A percentile compares a stretch with the other conserved stretches of the same genome.
Conservation (phyloP, 2,113 vertebrate genomes). For the Gobio gobio region DNA sequence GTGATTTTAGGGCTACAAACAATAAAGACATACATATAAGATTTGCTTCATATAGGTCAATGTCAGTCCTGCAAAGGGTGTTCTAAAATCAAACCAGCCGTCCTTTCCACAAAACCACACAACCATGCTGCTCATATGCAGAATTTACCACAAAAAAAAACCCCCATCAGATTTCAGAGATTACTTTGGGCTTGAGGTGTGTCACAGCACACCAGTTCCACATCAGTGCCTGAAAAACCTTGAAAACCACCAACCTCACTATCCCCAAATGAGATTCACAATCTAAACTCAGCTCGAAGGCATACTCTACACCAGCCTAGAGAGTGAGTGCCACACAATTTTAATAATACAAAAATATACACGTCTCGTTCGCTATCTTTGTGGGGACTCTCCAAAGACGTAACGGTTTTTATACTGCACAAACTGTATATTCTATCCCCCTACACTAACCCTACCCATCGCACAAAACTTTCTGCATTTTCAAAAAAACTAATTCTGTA, state of each 20-base stretch:
- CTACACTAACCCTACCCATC: too few species aligned
- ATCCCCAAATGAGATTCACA: conserved; percentile 5
- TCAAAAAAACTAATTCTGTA: too few species aligned
- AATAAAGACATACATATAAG: neutral
- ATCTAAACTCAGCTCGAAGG: neutral
- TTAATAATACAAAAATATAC: neutral
- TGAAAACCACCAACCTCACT: neutral
- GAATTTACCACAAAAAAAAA: neutral
- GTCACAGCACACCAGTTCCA: neutral
- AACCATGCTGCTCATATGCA: neutral
- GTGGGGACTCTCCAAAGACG: too few species aligned
- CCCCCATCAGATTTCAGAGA: neutral
- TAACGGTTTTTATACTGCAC: too few species aligned
- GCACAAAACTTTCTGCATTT: too few species aligned
- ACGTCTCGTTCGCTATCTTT: too few species aligned
- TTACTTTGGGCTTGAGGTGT: neutral
- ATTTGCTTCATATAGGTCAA: neutral
- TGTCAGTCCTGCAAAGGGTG: conserved; percentile 1
- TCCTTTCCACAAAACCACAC: conserved; percentile 14
- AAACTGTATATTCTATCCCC: too few species aligned
- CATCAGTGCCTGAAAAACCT: neutral
- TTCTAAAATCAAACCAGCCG: neutral
- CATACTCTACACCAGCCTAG: neutral
- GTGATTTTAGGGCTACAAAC: neutral
- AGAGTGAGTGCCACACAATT: neutral